These are phyloP conservation scores for Antigone vipio DNA, from an alignment of 2,113 vertebrate genomes.

Conservation along the genomic window DNA sequence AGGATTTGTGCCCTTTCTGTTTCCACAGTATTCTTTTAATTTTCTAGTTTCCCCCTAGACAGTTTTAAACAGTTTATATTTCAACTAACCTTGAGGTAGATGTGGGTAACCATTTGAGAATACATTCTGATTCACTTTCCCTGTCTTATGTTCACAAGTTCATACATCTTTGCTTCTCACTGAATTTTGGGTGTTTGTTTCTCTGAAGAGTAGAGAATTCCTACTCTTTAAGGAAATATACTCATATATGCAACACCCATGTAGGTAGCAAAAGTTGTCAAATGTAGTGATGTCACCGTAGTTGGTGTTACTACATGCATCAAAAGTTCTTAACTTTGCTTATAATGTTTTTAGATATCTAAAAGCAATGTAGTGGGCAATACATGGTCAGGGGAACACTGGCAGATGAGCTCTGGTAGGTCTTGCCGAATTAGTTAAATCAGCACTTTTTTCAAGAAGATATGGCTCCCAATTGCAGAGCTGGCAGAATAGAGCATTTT, in stretches of 20 bases:
- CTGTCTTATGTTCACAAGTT: background rate
- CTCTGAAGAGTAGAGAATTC: background rate
- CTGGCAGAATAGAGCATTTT: background rate
- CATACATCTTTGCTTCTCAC: background rate
- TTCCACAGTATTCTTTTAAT: constrained; percentile 7
- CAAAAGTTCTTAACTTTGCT: background rate
- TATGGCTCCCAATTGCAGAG: background rate
- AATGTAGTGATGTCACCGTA: background rate
- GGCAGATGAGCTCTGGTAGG: background rate
- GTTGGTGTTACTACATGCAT: background rate
- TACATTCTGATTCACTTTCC: background rate
- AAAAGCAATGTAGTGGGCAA: background rate
- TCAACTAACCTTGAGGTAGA: background rate
- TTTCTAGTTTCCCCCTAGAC: background rate
- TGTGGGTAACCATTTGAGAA: background rate
- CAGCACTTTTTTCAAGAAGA: background rate
- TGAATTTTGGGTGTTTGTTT: background rate
- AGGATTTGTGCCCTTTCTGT: background rate
- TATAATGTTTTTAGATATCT: background rate
- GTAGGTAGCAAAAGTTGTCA: background rate
- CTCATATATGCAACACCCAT: background rate
- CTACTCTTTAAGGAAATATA: background rate
- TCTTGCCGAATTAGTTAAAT: background rate
- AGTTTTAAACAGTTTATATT: background rate
- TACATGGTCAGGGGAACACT: background rate